phyloP scores from a whole-genome alignment of 2,113 vertebrate genomes.

The Recurvirostra avosetta region DNA sequence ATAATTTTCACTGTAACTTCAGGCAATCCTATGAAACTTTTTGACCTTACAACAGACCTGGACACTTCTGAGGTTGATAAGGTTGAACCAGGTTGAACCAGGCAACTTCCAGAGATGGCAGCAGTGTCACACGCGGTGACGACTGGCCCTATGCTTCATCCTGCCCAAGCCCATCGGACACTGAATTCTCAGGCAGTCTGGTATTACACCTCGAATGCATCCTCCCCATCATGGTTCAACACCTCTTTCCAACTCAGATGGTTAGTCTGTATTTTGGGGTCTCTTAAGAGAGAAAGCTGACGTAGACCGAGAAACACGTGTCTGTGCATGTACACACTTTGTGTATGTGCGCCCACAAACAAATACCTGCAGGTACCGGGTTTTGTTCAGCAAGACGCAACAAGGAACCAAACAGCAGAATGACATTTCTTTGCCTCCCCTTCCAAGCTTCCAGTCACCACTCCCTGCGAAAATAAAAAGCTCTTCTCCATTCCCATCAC shows the following conservation, averaged over 20 bases:
- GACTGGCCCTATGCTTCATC: neutral
- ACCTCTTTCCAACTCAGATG: neutral
- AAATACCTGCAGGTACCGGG: fast-evolving
- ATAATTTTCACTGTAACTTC: neutral
- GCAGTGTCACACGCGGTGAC: neutral
- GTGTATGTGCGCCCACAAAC: neutral
- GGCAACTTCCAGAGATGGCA: neutral
- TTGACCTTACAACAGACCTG: neutral
- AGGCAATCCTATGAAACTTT: neutral
- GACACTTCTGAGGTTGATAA: neutral
- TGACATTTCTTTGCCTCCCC: neutral
- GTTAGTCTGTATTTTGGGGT: neutral
- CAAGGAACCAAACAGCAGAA: neutral
- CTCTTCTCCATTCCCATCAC: neutral
- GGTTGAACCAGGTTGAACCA: neutral
- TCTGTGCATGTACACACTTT: neutral
- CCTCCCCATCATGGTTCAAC: neutral
- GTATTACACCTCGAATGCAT: neutral
- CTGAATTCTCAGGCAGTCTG: neutral
- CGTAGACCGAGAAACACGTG: fast-evolving
- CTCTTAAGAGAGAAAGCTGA: neutral
- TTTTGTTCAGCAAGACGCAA: neutral
- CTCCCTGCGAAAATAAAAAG: neutral
- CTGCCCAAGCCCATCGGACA: neutral
- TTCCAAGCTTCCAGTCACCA: neutral